These are phyloP conservation scores for Nettapus auritus DNA, from an alignment of 2,113 vertebrate genomes.

Conservation along the genomic window DNA sequence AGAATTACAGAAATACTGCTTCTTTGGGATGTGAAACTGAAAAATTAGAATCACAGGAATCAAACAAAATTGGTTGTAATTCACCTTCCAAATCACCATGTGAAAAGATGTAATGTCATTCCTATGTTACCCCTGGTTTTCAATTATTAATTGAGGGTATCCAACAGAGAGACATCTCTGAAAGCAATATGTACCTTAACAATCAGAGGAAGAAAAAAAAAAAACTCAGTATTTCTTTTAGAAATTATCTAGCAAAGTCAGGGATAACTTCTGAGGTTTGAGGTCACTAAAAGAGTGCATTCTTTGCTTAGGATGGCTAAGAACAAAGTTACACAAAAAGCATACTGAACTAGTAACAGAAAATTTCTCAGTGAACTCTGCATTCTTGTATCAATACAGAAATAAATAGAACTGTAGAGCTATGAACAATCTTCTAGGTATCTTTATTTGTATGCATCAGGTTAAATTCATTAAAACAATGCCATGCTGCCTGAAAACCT, in stretches of 20 bases:
- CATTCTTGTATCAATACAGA: not conserved
- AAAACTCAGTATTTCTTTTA: not conserved
- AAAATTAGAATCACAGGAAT: not conserved
- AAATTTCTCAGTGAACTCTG: not conserved
- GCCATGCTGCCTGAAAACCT: not conserved
- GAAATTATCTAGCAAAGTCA: not conserved
- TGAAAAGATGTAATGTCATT: not conserved
- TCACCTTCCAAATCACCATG: not conserved
- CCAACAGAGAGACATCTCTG: not conserved
- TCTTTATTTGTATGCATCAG: not conserved
- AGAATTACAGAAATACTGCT: not conserved
- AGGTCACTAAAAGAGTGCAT: not conserved
- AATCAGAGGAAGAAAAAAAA: not conserved
- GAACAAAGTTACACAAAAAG: not conserved
- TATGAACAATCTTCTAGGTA: not conserved
- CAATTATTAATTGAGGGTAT: not conserved
- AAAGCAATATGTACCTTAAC: not conserved
- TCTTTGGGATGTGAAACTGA: not conserved
- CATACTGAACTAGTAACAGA: not conserved
- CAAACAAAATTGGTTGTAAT: not conserved
- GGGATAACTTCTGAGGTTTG: not conserved
- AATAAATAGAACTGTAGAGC: not conserved
- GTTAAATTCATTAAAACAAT: not conserved
- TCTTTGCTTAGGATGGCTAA: not conserved
- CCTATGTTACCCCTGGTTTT: not conserved